phyloP scores from a whole-genome alignment of 2,888 invertebrate genomes.

The Xanthia togata region DNA sequence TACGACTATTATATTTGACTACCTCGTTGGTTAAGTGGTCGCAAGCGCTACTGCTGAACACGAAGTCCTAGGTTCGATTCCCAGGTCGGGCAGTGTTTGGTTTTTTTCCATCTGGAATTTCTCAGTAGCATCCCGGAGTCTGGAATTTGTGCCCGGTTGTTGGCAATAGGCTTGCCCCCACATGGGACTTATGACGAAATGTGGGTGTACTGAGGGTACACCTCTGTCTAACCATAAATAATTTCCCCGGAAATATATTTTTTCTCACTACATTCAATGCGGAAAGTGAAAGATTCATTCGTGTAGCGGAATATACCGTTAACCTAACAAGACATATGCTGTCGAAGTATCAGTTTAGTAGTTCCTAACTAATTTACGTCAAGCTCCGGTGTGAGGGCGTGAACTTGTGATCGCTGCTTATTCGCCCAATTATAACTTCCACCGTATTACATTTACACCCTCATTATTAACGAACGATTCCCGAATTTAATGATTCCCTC shows the following conservation, averaged over 20 bases:
- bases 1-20: too few relatives aligned
- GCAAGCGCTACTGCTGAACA: too few relatives aligned
- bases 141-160: too few relatives aligned
- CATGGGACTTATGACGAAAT: too few relatives aligned
- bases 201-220: too few relatives aligned
- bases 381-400: constrained; percentile 72
- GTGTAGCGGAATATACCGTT: constrained; percentile 59
- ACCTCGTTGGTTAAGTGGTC: too few relatives aligned
- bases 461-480: constrained; percentile 62
- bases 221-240: too few relatives aligned
- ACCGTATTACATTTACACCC: constrained; percentile 71
- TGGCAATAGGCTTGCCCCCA: too few relatives aligned
- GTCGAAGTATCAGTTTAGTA: constrained; percentile 82
- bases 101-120: too few relatives aligned
- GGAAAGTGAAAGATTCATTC: constrained; percentile 51
- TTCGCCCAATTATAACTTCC: constrained; percentile 85
- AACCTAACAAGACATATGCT: constrained; percentile 77
- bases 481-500: constrained; percentile 61
- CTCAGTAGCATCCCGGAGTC: too few relatives aligned
- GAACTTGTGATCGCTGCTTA: constrained; percentile 81
- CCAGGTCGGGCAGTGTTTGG: too few relatives aligned
- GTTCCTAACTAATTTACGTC: constrained; percentile 85
- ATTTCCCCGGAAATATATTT: constrained; percentile 1
- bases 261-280: constrained; percentile 11
- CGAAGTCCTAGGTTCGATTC: too few relatives aligned